Evolutionary conservation across 92 coral and sea anemone species (phyloP).

Genomic region (Heliopora coerulea): DNA sequence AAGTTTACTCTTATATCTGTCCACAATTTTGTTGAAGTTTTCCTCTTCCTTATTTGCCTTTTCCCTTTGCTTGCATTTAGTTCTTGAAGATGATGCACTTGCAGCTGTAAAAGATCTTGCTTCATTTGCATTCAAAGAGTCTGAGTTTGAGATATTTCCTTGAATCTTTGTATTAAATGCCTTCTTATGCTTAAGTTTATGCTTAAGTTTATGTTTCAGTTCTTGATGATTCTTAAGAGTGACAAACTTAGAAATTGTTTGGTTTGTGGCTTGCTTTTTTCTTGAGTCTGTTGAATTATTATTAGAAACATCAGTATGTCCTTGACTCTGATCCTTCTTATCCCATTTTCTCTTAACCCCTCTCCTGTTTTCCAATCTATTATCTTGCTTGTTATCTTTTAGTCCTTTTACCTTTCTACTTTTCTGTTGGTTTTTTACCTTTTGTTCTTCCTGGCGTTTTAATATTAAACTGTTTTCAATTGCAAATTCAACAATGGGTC

Average conservation of each 20-base stretch:
- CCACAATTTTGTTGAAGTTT: constrained; percentile 71
- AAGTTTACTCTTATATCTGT: constrained; percentile 79
- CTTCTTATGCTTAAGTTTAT: not conserved
- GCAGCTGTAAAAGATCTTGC: not conserved
- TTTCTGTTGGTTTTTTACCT: constrained; percentile 48
- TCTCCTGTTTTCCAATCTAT: not conserved
- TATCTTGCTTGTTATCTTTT: constrained; percentile 32
- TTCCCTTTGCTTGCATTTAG: constrained; percentile 47
- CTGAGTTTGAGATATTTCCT: not conserved
- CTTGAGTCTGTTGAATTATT: not conserved
- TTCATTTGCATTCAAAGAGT: constrained; percentile 31
- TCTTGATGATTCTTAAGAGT: not conserved
- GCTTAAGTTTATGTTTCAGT: not conserved
- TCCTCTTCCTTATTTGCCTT: constrained; percentile 68
- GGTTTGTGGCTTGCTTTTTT: constrained; percentile 4
- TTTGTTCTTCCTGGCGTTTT: constrained; percentile 74
- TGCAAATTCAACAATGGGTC: constrained; percentile 95
- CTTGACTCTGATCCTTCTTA: constrained; percentile 37
- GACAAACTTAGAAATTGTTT: constrained; percentile 12
- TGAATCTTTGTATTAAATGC: not conserved
- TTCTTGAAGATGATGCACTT: not conserved
- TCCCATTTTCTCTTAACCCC: constrained; percentile 45
- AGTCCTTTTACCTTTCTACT: constrained; percentile 34
- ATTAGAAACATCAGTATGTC: constrained; percentile 14
- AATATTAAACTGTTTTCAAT: constrained; percentile 83